A percentile compares a stretch with the other conserved stretches of the same genome.
These are phyloP conservation scores for Scomber scombrus DNA, from an alignment of 2,113 vertebrate species.

Conservation along the genomic window DNA sequence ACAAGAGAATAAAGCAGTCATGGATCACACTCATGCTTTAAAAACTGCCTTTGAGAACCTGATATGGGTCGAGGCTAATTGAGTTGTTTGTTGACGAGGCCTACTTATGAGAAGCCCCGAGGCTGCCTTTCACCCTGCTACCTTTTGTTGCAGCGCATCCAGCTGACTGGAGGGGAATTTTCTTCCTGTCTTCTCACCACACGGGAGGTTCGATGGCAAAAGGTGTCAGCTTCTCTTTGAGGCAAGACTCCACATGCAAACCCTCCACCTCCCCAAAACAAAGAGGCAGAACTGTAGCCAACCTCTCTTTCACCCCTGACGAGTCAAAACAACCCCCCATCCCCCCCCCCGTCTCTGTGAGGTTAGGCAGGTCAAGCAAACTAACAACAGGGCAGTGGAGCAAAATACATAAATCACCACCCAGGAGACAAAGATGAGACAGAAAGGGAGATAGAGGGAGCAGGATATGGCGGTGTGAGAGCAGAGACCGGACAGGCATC, in stretches of 20 bases:
- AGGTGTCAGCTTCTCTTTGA: constrained; percentile 24
- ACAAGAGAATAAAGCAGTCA: constrained; percentile 2
- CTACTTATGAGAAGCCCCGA: background rate
- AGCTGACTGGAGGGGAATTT: constrained; percentile 21
- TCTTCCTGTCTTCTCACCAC: background rate
- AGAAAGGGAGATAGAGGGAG: constrained; percentile 20
- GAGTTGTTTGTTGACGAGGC: constrained; percentile 45
- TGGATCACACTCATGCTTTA: constrained; percentile 20
- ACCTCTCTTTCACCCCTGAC: constrained; percentile 35
- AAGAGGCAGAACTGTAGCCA: constrained; percentile 51
- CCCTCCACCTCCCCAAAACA: constrained; percentile 17
- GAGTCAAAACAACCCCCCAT: constrained; percentile 8
- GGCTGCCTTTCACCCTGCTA: constrained; percentile 25
- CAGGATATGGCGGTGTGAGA: constrained; percentile 14
- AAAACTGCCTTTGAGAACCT: constrained; percentile 58
- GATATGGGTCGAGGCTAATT: constrained; percentile 34
- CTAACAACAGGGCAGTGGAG: constrained; percentile 19
- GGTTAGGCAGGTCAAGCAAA: constrained; percentile 35
- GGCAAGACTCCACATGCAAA: constrained; percentile 25
- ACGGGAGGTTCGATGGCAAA: background rate
- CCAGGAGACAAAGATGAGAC: constrained; percentile 23
- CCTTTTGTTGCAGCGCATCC: constrained; percentile 21
- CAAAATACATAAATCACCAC: constrained; percentile 32
- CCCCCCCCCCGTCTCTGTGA: background rate
- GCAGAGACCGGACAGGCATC: background rate